Evolutionary conservation across 2,888 invertebrate species (phyloP).

Genomic region (Phasia obesa): DNA sequence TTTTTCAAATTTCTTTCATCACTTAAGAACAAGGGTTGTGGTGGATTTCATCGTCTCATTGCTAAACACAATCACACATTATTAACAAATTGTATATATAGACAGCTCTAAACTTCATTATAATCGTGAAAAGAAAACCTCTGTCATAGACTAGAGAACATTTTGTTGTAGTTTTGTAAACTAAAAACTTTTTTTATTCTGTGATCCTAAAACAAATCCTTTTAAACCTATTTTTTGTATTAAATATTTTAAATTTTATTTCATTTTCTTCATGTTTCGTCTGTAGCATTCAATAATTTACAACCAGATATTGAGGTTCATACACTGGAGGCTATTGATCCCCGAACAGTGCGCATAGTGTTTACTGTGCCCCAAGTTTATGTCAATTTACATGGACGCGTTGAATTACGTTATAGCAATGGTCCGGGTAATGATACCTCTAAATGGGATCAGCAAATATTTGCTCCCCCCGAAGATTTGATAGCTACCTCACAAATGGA

Average conservation of each 20-base stretch:
- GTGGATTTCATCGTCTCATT: constrained; percentile 1
- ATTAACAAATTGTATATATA: constrained; percentile 49
- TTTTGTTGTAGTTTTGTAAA: constrained; percentile 26
- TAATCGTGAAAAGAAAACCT: constrained; percentile 14
- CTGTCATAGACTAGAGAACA: constrained; percentile 26
- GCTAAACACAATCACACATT: constrained; percentile 30
- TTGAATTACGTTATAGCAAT: constrained; percentile 93
- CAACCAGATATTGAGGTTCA: constrained; percentile 83
- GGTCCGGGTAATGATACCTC: constrained; percentile 87
- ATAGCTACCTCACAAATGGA: constrained; percentile 93
- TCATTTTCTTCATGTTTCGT: neutral
- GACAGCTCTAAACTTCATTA: constrained; percentile 34
- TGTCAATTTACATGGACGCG: constrained; percentile 93
- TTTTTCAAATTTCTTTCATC: constrained; percentile 18
- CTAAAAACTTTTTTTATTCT: constrained; percentile 14
- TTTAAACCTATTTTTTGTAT: neutral
- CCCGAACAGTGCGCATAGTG: constrained; percentile 90
- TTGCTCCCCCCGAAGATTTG: constrained; percentile 92
- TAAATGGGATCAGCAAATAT: constrained; percentile 92
- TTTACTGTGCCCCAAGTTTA: constrained; percentile 92
- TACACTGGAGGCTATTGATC: constrained; percentile 89
- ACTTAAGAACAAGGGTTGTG: constrained; percentile 40
- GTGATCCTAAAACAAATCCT: constrained; percentile 42
- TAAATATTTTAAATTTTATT: neutral
- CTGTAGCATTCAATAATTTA: constrained; percentile 75